Percentiles rank a stretch among this genome's conserved stretches.
Conservation (phyloP, 2,888 invertebrate species). For the Tribolium freemani region DNA sequence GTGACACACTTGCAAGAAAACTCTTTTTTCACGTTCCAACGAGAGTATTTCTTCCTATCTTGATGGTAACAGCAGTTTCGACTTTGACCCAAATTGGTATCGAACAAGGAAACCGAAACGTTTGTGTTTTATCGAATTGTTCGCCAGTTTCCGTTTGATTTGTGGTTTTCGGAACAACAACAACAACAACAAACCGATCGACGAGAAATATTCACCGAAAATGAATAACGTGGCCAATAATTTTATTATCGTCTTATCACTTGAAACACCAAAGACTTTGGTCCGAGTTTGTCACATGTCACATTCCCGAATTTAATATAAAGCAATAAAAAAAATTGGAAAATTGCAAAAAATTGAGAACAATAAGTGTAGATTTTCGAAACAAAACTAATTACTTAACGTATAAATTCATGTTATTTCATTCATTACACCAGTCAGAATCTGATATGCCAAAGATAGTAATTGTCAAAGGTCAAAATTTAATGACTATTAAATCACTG, state of each 20-base stretch:
- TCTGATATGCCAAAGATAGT: too few relatives aligned
- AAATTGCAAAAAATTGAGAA: too few relatives aligned
- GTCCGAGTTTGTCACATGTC: slow-evolving; percentile 1
- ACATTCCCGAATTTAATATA: neutral
- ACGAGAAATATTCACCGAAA: neutral
- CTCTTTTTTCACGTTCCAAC: neutral
- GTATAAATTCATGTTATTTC: too few relatives aligned
- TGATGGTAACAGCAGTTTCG: slow-evolving; percentile 8
- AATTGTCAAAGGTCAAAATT: too few relatives aligned
- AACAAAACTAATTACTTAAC: too few relatives aligned
- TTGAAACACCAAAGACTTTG: neutral
- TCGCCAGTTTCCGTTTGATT: neutral
- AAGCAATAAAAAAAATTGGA: too few relatives aligned
- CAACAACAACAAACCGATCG: neutral
- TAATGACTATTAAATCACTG: too few relatives aligned
- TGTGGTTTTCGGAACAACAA: neutral
- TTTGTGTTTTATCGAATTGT: neutral
- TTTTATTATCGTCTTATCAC: neutral
- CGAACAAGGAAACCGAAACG: slow-evolving; percentile 15
- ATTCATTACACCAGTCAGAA: too few relatives aligned
- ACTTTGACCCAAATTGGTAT: slow-evolving; percentile 29
- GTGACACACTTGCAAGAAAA: slow-evolving; percentile 18
- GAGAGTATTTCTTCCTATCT: slow-evolving; percentile 5
- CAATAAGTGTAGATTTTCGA: too few relatives aligned
- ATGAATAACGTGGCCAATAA: neutral